Base-by-base conservation (phyloP, 2,113 vertebrate genomes). In the Raja brachyura region DNA sequence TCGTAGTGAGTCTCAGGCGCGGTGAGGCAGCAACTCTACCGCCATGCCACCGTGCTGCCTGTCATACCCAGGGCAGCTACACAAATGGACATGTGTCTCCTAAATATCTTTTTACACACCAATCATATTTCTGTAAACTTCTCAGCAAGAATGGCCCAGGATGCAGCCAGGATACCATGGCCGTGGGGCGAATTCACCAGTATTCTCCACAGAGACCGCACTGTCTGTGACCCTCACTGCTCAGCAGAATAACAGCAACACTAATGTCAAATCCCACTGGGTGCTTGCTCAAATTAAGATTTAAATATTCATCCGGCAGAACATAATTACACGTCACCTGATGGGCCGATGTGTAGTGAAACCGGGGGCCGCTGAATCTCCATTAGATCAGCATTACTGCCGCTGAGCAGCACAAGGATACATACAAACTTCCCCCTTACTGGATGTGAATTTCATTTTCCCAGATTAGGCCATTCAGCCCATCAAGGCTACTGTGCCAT, bases 321-420 rank as follows among this genome's bases (percentile, higher is more conserved):
- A 92, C 68, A 92, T 92, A 73, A 92, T 73, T 92, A 92, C 90
- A 92, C 90, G 90, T 92, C 90, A 92, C 73, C 90, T 92, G 90
- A 92, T 39, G 90, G 73, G 66, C 54, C 68, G 73, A 54, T 92
- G 54, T 54, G 54, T 39, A 54, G 33, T 73, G 73, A 92, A 33
- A 73, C 39, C 33, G 20, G 48, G 39, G 90, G 39, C 16, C 66
- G 11, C 73, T 92, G 66, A 92, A 73, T 92, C 90, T 92, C 66
- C 66, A 92, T 92, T 73, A 92, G 66, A n/a, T 63, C 59, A 88
- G 14, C 59, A 92, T 28, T 74, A 73, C 28, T 14, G 68, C 63
- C 73, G 90, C 25, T 54, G 90, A 33, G 16, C 28, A 73, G 39
- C 31, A 31, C 14, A 28, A 74, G 73, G 61, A 86, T 70, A 90